Percentiles rank a stretch among this genome's conserved stretches.
These are phyloP conservation scores for Amaurobius ferox DNA, from an alignment of 2,888 invertebrate species.

Conservation along the genomic window DNA sequence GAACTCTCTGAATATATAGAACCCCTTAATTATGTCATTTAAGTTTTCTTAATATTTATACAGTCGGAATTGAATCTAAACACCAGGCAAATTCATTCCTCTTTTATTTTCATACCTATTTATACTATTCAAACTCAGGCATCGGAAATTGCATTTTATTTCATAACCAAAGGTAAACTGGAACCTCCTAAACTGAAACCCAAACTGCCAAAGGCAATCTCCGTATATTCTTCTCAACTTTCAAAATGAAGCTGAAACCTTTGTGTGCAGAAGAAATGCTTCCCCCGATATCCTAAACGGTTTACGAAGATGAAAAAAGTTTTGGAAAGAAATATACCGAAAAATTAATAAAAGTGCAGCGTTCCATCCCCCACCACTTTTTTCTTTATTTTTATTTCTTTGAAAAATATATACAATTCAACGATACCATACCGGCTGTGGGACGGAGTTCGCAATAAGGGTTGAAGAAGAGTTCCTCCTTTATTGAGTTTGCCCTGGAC, in stretches of 20 bases:
- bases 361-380: slow-evolving; percentile 9
- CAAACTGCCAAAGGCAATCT: not conserved
- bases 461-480: slow-evolving; percentile 11
- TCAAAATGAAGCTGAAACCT: slow-evolving; percentile 11
- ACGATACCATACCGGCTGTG: slow-evolving; percentile 13
- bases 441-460: slow-evolving; percentile 53
- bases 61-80: no score
- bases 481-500: slow-evolving; percentile 67
- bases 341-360: slow-evolving; percentile 66
- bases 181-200: not conserved
- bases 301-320: not conserved
- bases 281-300: slow-evolving; percentile 19
- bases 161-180: not conserved
- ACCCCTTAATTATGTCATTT: no score
- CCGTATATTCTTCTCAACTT: slow-evolving; percentile 6
- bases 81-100: not conserved
- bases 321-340: slow-evolving; percentile 40
- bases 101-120: not conserved
- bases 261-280: slow-evolving; percentile 8
- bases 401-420: slow-evolving; percentile 65
- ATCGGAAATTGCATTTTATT: slow-evolving; percentile 8
- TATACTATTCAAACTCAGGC: not conserved
- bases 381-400: not conserved
- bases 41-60: no score
- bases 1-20: no score